Evolutionary conservation across 2,797 vertebrate species (phyloP), one percentile per base, ranked within the genome.

Genomic region (Loris lydekkerianus): DNA sequence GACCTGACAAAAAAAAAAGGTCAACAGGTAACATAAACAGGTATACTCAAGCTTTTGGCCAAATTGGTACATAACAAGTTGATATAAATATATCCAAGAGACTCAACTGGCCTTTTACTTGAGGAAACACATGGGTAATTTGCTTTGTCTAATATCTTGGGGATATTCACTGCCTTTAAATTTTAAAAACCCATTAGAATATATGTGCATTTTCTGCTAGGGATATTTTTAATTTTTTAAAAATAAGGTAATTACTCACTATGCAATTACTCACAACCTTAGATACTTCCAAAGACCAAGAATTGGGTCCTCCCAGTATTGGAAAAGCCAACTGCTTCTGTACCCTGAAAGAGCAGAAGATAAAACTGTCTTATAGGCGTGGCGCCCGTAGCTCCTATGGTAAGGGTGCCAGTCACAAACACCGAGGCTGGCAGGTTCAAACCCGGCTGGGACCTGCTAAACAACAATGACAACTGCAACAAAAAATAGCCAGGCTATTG

Each of bases 121-220:
- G 69, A 94, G 29, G 25, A 81, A 76, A 10, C 61, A 80, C 17
- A n/a, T 76, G 46, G 25, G 40, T 75, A 85, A 89, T 94, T 86
- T 69, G 27, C 21, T 92, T 43, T 70, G 56, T 85, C 25, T 65
- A 65, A 40, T 83, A 9, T 82, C 88, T 92, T 58, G 27, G 78
- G 63, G n/a, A 85, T 17, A 69, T 75, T 61, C 7, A 18, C 61
- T 65, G 13, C n/a, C 65, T 92, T 94, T 85, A 75, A 21, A 46
- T 86, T 63, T 18, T 27, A 21, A 40, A 84, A 84, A 61, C 1
- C 7, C 58, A n/a, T 40, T 34, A 89, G 87, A 61, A 73, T 73
- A 40, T 21, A 23, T 78, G 7, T 37, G 3, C 77, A 65, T 49
- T 49, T 1, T 23, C 58, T 69, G 34, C 49, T 67, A 65, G 25